phyloP scores from a whole-genome alignment of 1,140 invertebrate species.

The Drosophila mauritiana region DNA sequence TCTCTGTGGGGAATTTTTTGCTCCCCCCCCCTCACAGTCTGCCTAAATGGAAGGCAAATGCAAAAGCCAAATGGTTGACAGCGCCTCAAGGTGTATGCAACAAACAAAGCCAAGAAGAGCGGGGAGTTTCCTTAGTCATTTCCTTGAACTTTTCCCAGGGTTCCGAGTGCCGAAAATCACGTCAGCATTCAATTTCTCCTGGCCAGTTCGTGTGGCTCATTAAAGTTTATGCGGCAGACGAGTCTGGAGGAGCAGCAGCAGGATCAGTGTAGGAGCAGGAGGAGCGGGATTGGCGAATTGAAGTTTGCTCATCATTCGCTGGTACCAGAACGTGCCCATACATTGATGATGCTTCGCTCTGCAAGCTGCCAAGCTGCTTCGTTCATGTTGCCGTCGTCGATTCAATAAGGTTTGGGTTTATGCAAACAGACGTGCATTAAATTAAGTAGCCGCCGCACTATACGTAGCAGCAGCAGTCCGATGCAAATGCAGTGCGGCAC shows the following conservation, averaged over 20 bases:
- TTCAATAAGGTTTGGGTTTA: slow-evolving; percentile 81
- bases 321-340: slow-evolving; percentile 71
- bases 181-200: slow-evolving; percentile 77
- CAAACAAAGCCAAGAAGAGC: slow-evolving; percentile 42
- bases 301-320: slow-evolving; percentile 81
- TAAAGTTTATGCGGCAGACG: slow-evolving; percentile 76
- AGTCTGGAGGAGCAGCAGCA: slow-evolving; percentile 3
- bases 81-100: slow-evolving; percentile 76
- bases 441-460: slow-evolving; percentile 74
- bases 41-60: slow-evolving; percentile 66
- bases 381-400: slow-evolving; percentile 43
- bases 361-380: slow-evolving; percentile 27
- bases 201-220: slow-evolving; percentile 76
- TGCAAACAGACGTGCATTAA: slow-evolving; percentile 83
- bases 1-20: slow-evolving; percentile 2
- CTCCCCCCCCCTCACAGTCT: neutral
- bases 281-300: slow-evolving; percentile 43
- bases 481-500: slow-evolving; percentile 60
- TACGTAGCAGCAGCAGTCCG: slow-evolving; percentile 24
- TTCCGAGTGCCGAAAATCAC: slow-evolving; percentile 63
- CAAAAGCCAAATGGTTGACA: slow-evolving; percentile 70
- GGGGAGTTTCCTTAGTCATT: slow-evolving; percentile 29
- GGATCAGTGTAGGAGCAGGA: no score
- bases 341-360: slow-evolving; percentile 65
- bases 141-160: slow-evolving; percentile 34